phyloP scores from a whole-genome alignment of 2,888 invertebrate genomes.

The Galeopsomyia nigrocyanea region DNA sequence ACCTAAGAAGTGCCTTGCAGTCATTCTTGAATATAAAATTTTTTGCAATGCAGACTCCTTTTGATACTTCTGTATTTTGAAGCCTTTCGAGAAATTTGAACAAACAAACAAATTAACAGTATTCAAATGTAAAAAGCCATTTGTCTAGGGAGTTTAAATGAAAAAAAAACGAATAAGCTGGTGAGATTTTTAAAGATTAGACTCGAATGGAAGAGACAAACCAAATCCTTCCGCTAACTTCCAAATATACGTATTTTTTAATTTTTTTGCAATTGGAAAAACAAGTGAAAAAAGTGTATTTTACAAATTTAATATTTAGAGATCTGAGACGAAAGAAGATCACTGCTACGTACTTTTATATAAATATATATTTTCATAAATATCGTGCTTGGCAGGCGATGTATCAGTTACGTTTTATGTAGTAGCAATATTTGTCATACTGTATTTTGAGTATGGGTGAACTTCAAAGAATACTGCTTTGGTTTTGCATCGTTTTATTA shows the following conservation, averaged over 20 bases:
- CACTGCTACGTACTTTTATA: conserved; percentile 35
- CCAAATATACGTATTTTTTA: conserved; percentile 43
- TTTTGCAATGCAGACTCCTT: conserved; percentile 15
- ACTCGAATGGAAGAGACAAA: conserved; percentile 36
- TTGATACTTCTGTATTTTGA: conserved; percentile 20
- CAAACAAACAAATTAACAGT: conserved; percentile 22
- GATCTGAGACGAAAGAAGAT: conserved; percentile 26
- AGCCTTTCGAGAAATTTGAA: conserved; percentile 14
- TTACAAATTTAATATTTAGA: conserved; percentile 43
- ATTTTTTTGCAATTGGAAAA: conserved; percentile 41
- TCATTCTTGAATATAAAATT: conserved; percentile 40
- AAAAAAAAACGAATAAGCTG: background rate
- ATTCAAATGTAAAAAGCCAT: conserved; percentile 22
- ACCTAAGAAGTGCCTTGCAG: conserved; percentile 50
- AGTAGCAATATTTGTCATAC: conserved; percentile 38
- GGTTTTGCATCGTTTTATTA: background rate
- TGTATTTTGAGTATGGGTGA: conserved; percentile 34
- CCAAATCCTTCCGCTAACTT: conserved; percentile 33
- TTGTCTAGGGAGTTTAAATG: conserved; percentile 21
- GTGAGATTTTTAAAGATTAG: conserved; percentile 22
- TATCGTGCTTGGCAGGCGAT: conserved; percentile 35
- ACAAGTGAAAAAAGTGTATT: conserved; percentile 37
- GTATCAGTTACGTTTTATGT: conserved; percentile 34
- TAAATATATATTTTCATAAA: conserved; percentile 46
- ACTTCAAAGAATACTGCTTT: conserved; percentile 13